Evolutionary conservation across 1,140 invertebrate genomes (phyloP), one percentile per base, ranked within the genome.

Genomic region (Ectropis grisescens): DNA sequence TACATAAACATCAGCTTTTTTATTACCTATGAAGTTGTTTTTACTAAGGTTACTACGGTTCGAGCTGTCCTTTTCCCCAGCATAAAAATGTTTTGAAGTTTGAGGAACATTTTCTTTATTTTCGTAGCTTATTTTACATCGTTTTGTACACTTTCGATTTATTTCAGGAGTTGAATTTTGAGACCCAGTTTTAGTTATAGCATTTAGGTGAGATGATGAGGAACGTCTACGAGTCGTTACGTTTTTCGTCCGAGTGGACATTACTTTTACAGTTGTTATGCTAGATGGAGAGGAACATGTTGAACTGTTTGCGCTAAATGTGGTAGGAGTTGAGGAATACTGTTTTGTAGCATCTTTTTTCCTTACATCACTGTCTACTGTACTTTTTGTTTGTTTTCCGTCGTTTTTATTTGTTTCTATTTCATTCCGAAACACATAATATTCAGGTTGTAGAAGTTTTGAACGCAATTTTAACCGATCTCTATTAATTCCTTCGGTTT

Each of bases 281-380:
- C 72, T 79, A 23, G 58, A 72, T 11, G 51, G 55, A 15, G 68
- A 67, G 5, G 70, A 79, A 37, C 62, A 65, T 6, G 59, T 50
- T 24, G 72, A 75, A 61, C 69, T 72, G 35, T 61, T 57, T 54
- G 52, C n/a, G n/a, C n/a, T n/a, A n/a, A n/a, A n/a, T n/a, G n/a
- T n/a, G n/a, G n/a, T 30, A 19, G 58, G 47, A 35, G 57, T 74
- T 8, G 30, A 32, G 19, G 38, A 34, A 6, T 32, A n/a, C n/a
- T n/a, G 45, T 36, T 55, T 58, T 23, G 43, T 10, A 2, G 24
- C 26, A 28, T n/a, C 24, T 6, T 33, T 40, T 16, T 37, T 39
- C 39, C 35, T 58, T 28, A 29, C 53, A 8, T 11, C 43, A 24
- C 31, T 32, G 27, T 47, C 36, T 37, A 35, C 41, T 31, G 26